Evolutionary conservation across 2,113 vertebrate species (phyloP).

Genomic region (Prochilodus magdalenae): DNA sequence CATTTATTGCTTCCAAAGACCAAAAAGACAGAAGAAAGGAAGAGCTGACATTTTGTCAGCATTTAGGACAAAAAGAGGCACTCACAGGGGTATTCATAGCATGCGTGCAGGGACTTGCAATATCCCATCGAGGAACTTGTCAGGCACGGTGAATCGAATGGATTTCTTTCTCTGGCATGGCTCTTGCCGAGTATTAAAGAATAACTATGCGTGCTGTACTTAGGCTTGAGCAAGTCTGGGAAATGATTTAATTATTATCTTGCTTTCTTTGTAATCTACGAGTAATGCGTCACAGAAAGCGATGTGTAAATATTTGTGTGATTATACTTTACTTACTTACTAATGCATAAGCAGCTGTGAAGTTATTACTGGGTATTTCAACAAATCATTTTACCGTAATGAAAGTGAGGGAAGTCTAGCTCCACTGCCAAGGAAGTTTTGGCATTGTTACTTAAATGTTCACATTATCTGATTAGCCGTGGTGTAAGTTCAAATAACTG

Average conservation of each 20-base stretch:
- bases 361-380: background rate
- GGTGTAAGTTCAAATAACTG: background rate
- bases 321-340: background rate
- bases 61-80: slow-evolving; percentile 41
- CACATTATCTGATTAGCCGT: background rate
- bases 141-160: slow-evolving; percentile 37
- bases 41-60: slow-evolving; percentile 35
- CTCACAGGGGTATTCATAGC: slow-evolving; percentile 50
- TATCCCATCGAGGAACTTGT: slow-evolving; percentile 36
- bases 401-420: background rate
- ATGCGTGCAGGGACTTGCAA: slow-evolving; percentile 51
- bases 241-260: background rate
- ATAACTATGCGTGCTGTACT: slow-evolving; percentile 12
- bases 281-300: background rate
- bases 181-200: slow-evolving; percentile 25
- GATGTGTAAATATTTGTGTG: slow-evolving; percentile 34
- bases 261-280: slow-evolving; percentile 10
- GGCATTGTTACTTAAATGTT: background rate
- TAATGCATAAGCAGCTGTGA: slow-evolving; percentile 23
- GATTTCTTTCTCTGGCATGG: slow-evolving; percentile 36
- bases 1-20: background rate
- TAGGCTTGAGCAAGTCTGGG: background rate
- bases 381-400: background rate
- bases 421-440: background rate
- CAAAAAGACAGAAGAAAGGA: slow-evolving; percentile 14